These are phyloP conservation scores for Pterois miles DNA, from an alignment of 2,797 vertebrate genomes.

Conservation along the genomic window DNA sequence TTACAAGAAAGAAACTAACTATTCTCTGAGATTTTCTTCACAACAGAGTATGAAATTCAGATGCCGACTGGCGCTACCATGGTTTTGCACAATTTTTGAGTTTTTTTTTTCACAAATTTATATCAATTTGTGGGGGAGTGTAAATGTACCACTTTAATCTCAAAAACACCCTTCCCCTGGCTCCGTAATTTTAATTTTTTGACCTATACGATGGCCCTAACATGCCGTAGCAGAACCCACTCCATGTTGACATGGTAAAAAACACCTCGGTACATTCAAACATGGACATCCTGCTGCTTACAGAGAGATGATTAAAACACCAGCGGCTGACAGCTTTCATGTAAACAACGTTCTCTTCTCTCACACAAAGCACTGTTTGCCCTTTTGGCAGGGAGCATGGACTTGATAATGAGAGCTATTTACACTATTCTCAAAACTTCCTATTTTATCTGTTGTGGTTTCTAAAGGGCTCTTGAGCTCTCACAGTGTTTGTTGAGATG, in stretches of 20 bases:
- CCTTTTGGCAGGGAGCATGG: slow-evolving; percentile 31
- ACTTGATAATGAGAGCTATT: slow-evolving; percentile 51
- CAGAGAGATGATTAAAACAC: slow-evolving; percentile 29
- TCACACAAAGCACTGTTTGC: slow-evolving; percentile 43
- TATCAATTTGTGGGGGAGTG: too few species aligned
- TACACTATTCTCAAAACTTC: slow-evolving; percentile 59
- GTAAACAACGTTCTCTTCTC: slow-evolving; percentile 45
- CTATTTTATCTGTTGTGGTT: slow-evolving; percentile 43
- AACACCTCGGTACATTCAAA: not conserved
- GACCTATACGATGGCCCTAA: not conserved
- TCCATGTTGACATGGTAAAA: not conserved
- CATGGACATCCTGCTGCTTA: not conserved
- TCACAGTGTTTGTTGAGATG: slow-evolving; percentile 46
- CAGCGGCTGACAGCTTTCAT: slow-evolving; percentile 29
- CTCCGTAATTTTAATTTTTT: not conserved
- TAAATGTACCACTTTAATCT: not conserved
- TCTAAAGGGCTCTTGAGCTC: slow-evolving; percentile 63
- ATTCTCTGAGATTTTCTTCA: too few species aligned
- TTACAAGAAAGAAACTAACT: too few species aligned
- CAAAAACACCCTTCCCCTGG: not conserved
- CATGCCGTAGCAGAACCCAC: not conserved
- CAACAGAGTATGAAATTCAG: too few species aligned
- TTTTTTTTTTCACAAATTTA: too few species aligned
- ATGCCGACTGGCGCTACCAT: too few species aligned
- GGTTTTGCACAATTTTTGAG: too few species aligned